phyloP scores from a whole-genome alignment of 2,888 invertebrate genomes.

The Drosophila greeni region DNA sequence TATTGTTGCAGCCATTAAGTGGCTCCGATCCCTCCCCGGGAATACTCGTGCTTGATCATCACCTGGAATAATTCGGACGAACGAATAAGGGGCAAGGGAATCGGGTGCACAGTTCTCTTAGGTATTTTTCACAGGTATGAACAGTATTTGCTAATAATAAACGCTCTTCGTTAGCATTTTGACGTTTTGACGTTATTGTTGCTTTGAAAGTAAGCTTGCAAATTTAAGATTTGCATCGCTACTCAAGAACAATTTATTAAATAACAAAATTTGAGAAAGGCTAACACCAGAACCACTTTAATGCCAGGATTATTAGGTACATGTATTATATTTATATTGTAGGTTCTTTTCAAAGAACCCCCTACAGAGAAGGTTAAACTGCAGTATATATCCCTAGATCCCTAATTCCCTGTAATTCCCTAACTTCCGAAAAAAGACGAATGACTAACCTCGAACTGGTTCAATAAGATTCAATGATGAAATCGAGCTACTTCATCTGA shows the following conservation, averaged over 20 bases:
- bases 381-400: too few species aligned
- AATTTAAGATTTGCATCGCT: too few species aligned
- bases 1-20: not conserved
- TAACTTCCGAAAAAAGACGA: not conserved
- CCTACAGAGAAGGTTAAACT: too few species aligned
- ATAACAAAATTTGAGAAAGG: too few species aligned
- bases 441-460: not conserved
- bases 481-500: not conserved
- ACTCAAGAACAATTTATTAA: too few species aligned
- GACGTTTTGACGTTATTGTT: too few species aligned
- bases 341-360: too few species aligned
- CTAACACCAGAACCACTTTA: too few species aligned
- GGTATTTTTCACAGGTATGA: not conserved
- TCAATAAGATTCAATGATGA: not conserved
- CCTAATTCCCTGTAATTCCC: too few species aligned
- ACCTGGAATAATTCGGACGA: not conserved
- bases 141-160: not conserved
- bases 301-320: too few species aligned
- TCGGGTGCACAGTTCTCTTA: not conserved
- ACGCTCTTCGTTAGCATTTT: not conserved
- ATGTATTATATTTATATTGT: too few species aligned
- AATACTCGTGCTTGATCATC: not conserved
- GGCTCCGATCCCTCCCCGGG: not conserved
- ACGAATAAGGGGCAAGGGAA: not conserved
- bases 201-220: too few species aligned